These are phyloP conservation scores for Hyaena hyaena DNA, from an alignment of 2,113 vertebrate species.

Conservation along the genomic window DNA sequence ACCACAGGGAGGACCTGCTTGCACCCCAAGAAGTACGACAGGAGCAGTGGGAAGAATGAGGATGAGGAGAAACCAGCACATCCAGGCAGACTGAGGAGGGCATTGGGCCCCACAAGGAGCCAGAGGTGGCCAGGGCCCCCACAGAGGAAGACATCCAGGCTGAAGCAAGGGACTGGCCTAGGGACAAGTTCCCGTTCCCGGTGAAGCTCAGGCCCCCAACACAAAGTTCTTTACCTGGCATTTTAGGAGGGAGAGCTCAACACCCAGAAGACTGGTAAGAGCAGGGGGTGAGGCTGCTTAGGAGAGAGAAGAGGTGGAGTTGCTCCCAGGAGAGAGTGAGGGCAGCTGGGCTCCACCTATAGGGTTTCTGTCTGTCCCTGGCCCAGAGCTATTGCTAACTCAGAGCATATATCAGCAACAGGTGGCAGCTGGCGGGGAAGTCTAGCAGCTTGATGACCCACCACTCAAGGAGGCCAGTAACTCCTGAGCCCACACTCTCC, in stretches of 20 bases:
- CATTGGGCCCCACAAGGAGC: background rate
- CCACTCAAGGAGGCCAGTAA: background rate
- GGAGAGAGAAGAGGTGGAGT: conserved; percentile 44
- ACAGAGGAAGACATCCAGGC: conserved; percentile 54
- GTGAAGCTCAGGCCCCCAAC: background rate
- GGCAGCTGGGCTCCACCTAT: conserved; percentile 82
- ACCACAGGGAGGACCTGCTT: conserved; percentile 82
- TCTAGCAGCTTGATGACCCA: conserved; percentile 90
- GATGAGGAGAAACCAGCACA: background rate
- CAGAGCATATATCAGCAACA: conserved; percentile 85
- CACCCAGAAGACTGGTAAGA: rapidly evolving
- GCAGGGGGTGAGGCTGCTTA: background rate
- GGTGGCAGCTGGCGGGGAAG: conserved; percentile 81
- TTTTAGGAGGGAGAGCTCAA: conserved; percentile 83
- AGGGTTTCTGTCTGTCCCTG: conserved; percentile 81
- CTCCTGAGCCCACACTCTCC: background rate
- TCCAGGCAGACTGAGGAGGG: background rate
- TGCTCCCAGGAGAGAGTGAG: conserved; percentile 53
- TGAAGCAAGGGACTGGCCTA: background rate
- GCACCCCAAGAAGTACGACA: background rate
- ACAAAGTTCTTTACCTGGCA: conserved; percentile 70
- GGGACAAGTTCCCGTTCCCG: background rate
- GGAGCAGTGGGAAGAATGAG: rapidly evolving
- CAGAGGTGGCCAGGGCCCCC: background rate
- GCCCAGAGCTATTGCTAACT: conserved; percentile 48